Base-by-base conservation (phyloP, 2,797 vertebrate genomes). In the Todus mexicanus region DNA sequence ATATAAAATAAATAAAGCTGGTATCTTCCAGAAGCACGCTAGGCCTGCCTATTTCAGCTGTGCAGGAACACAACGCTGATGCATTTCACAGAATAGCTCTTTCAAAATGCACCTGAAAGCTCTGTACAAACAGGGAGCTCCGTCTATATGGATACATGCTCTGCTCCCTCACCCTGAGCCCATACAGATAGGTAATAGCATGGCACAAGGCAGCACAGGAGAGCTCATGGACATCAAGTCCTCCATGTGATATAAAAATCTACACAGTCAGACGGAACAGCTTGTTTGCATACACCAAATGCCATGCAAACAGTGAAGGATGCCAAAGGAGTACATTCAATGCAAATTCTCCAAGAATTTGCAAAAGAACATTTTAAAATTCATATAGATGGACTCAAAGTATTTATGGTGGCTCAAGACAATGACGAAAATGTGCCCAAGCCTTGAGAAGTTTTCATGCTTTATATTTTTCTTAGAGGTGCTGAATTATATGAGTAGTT, bases 131-230 rank as follows among this genome's bases (percentile, higher is more conserved):
- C 4, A 6, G 40, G 23, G 33, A 79, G 19, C 25, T 92, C 31
- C 3, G 5, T n/a, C 65, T 47, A 14, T 53, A 40, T 11, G 29
- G 37, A 42, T 31, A 29, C 17, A 2, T 1, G 33, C 45, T 33
- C 22, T 45, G 31, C 21, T 42, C 45, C 51, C 50, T 43, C 42
- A 16, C 35, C 9, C 23, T 2, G 13, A 70, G 33, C 38, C 63
- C 1, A 1, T 14, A 16, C n/a, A 50, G n/a, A 48, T 15, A 42
- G 60, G 31, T 21, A 54, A 40, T 0, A 3, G 18, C 47, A n/a
- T 17, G 60, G 73, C 45, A 56, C 38, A 50, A 69, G 29, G 63
- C 38, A 64, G 12, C 42, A 65, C 3, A 29, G 40, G 65, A 71
- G 69, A 82, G 56, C 43, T 60, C 15, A 9, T 3, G 31, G 57